Evolutionary conservation across 53 echinoderm and acorn worm species (phyloP).

Genomic region (Paelopatides confundens): DNA sequence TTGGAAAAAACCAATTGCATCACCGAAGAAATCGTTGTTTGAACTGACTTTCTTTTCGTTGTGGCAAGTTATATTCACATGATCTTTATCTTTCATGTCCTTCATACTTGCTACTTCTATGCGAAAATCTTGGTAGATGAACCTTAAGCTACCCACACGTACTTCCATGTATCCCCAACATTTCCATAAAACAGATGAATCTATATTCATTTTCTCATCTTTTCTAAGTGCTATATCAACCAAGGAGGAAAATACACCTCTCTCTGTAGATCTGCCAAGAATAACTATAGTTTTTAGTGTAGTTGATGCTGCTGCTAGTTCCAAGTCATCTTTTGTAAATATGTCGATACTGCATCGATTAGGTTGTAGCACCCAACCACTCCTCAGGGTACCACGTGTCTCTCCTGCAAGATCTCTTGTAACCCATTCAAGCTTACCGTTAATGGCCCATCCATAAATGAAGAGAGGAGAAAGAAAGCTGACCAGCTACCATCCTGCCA

Average conservation of each 20-base stretch:
- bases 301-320: background rate
- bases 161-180: conserved; percentile 16
- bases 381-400: background rate
- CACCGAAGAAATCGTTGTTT: background rate
- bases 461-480: background rate
- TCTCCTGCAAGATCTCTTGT: conserved; percentile 1
- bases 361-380: background rate
- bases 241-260: background rate
- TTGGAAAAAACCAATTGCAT: background rate
- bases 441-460: background rate
- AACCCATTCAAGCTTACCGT: background rate
- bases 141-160: background rate
- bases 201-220: background rate
- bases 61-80: background rate
- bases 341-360: background rate
- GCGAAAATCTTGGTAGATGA: conserved; percentile 22
- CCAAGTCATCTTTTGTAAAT: background rate
- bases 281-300: background rate
- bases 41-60: background rate
- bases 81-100: background rate
- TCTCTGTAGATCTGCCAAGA: background rate
- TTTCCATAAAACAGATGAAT: background rate
- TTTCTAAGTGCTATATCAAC: background rate
- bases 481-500: conserved; percentile 8
- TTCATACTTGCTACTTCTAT: background rate